Base-by-base conservation (phyloP, 2,113 vertebrate genomes). In the Ellobius talpinus region DNA sequence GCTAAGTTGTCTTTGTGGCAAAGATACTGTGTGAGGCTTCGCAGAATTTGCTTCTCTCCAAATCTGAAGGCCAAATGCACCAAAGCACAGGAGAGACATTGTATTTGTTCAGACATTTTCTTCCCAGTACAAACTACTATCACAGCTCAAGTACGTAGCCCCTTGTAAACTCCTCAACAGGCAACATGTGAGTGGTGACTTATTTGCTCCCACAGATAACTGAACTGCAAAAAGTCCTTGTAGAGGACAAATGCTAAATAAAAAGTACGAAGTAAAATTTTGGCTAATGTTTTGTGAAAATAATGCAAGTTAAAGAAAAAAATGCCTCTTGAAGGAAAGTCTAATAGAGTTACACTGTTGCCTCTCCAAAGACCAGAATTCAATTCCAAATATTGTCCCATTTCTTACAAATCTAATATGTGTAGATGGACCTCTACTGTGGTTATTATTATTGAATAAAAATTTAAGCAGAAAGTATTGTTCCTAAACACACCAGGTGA, bases 41-140 rank as follows among this genome's bases (percentile, higher is more conserved):
- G 95, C 42, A 76, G 77, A 97, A 92, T 96, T 74, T 74, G 3
- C 29, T 50, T 92, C 81, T 96, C 14, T 85, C 23, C 16, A 2
- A 90, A 89, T 42, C 5, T 36, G 86, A 97, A 87, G 36, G 42
- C 39, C 93, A 50, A 65, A 89, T 42, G 61, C 42, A 45, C 11
- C 61, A 36, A 63, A 45, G 29, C 36, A 90, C 3, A 7, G 74
- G 86, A 93, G 63, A 78, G 2, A 31, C 45, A 79, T 74, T 74
- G 73, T 26, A 77, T 5, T 89, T 39, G 78, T 76, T 45, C 24
- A 65, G 55, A 84, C 7, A 70, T 84, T 55, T 50, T 39, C 50
- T 90, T 10, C n/a, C 74, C 11, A 31, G 16, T 17, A 61, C 63
- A 19, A 94, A 70, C 95, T 66, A 23, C 19, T 50, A 29, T 16